Evolutionary conservation across 2,113 vertebrate species (phyloP).

Genomic region (Progne subis): DNA sequence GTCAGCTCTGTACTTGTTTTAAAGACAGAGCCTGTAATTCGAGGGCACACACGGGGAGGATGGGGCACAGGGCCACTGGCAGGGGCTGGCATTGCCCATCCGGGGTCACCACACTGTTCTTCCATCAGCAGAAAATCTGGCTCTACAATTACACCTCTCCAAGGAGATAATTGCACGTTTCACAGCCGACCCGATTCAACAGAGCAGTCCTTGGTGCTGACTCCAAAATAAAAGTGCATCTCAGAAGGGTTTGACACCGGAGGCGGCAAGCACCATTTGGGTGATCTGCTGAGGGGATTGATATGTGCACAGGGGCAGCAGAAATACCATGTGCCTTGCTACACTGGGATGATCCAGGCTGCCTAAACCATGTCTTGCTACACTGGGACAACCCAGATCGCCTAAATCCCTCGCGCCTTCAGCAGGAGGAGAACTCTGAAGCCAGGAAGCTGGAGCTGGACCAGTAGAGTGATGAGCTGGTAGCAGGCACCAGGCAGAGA

Average conservation of each 20-base stretch:
- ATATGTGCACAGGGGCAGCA: neutral
- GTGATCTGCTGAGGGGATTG: neutral
- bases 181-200: neutral
- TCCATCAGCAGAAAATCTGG: neutral
- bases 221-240: neutral
- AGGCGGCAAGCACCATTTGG: neutral
- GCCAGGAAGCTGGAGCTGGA: neutral
- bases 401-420: neutral
- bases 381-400: neutral
- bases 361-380: neutral
- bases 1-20: neutral
- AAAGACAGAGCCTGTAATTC: neutral
- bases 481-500: neutral
- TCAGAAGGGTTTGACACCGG: neutral
- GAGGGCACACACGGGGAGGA: accelerated
- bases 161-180: neutral
- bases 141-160: neutral
- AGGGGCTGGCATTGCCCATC: neutral
- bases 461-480: neutral
- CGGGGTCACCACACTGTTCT: neutral
- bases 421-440: neutral
- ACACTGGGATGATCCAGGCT: neutral
- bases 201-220: neutral
- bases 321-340: neutral
- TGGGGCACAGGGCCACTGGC: accelerated